phyloP scores from a whole-genome alignment of 2,888 invertebrate genomes.

The Synergus umbraculus region DNA sequence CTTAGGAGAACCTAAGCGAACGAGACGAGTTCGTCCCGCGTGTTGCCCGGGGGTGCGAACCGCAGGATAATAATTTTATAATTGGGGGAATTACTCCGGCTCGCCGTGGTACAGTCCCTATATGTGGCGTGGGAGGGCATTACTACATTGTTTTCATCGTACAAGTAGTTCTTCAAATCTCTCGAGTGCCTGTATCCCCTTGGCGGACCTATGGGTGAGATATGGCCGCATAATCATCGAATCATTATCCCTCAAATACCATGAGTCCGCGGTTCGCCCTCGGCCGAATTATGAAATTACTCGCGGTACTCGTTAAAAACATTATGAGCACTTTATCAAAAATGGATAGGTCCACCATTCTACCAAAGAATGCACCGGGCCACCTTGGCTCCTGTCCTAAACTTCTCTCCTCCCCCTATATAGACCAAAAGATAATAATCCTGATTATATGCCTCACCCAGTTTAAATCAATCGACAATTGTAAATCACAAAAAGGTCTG shows the following conservation, averaged over 20 bases:
- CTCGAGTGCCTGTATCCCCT: conserved; percentile 65
- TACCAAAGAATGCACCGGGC: conserved; percentile 20
- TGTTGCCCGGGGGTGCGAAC: conserved; percentile 76
- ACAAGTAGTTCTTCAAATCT: conserved; percentile 63
- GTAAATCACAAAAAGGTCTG: conserved; percentile 9
- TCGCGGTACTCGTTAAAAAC: conserved; percentile 71
- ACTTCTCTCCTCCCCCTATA: neutral
- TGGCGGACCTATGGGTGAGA: conserved; percentile 71
- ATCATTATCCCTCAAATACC: conserved; percentile 71
- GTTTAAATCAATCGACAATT: conserved; percentile 38
- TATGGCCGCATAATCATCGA: conserved; percentile 76
- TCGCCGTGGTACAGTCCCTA: conserved; percentile 72
- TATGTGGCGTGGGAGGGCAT: conserved; percentile 73
- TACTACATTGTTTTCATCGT: conserved; percentile 72
- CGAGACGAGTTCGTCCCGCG: conserved; percentile 65
- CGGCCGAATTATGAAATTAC: conserved; percentile 73
- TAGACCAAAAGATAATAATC: neutral
- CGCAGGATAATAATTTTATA: conserved; percentile 77
- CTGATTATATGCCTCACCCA: neutral
- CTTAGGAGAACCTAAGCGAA: conserved; percentile 60
- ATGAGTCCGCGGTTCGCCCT: conserved; percentile 55
- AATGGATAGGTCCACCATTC: conserved; percentile 45
- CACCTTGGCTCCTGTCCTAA: conserved; percentile 29
- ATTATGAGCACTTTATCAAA: conserved; percentile 72
- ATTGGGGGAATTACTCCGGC: conserved; percentile 76